Percentiles rank a stretch among this genome's conserved stretches.
These are phyloP conservation scores for Patiria miniata DNA, from an alignment of 35 echinoderm and acorn worm species.

Conservation along the genomic window DNA sequence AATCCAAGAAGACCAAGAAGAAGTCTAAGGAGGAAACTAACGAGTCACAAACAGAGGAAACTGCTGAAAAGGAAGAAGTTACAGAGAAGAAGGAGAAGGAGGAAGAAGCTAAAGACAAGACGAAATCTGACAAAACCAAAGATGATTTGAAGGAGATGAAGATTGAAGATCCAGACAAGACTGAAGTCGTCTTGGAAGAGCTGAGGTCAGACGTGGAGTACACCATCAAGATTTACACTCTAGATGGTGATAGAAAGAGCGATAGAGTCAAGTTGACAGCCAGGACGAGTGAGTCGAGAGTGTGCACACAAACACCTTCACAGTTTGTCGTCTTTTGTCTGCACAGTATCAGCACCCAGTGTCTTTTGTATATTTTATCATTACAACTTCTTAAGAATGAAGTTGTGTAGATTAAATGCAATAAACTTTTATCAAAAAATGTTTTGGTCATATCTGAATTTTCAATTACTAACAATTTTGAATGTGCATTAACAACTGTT, in stretches of 20 bases:
- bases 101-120: slow-evolving; percentile 10
- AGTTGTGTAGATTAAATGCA: no score
- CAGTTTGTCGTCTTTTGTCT: neutral
- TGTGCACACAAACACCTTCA: neutral
- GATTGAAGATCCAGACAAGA: slow-evolving; percentile 49
- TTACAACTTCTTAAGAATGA: no score
- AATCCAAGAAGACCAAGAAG: slow-evolving; percentile 24
- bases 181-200: slow-evolving; percentile 39
- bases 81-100: neutral
- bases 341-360: neutral
- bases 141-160: slow-evolving; percentile 2
- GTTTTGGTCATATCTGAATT: no score
- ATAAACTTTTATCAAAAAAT: no score
- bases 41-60: slow-evolving; percentile 16
- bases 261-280: slow-evolving; percentile 61
- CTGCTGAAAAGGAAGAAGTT: neutral
- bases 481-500: no score
- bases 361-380: no score
- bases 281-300: slow-evolving; percentile 53
- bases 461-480: no score
- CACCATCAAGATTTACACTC: slow-evolving; percentile 64
- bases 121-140: slow-evolving; percentile 5
- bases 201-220: slow-evolving; percentile 53
- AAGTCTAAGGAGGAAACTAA: slow-evolving; percentile 15
- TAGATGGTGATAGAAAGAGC: slow-evolving; percentile 62